A percentile compares a stretch with the other conserved stretches of the same genome.
phyloP scores from a whole-genome alignment of 2,888 invertebrate species.

The Volucella inflata region DNA sequence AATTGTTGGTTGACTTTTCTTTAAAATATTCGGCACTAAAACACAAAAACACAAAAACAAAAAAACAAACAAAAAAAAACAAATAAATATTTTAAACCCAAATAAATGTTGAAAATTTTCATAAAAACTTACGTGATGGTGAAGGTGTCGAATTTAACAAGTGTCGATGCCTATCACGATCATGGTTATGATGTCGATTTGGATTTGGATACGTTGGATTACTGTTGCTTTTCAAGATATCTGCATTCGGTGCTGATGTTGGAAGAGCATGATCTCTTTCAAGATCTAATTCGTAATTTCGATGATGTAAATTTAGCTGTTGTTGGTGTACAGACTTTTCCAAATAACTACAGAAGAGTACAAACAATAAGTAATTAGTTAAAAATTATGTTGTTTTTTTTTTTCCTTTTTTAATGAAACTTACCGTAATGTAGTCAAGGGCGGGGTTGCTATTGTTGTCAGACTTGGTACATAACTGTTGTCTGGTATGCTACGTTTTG shows the following conservation, averaged over 20 bases:
- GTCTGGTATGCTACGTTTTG: slow-evolving; percentile 88
- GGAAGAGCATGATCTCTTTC: slow-evolving; percentile 90
- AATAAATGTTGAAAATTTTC: neutral
- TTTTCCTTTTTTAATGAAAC: slow-evolving; percentile 16
- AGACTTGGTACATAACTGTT: slow-evolving; percentile 86
- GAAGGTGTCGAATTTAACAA: slow-evolving; percentile 82
- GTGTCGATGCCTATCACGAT: slow-evolving; percentile 81
- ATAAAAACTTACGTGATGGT: slow-evolving; percentile 80
- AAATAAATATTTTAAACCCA: neutral
- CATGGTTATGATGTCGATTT: slow-evolving; percentile 85
- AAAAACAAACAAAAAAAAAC: slow-evolving; percentile 62
- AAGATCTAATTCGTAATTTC: slow-evolving; percentile 88
- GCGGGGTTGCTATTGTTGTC: slow-evolving; percentile 87
- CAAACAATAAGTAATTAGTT: slow-evolving; percentile 12
- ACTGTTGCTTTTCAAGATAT: slow-evolving; percentile 90
- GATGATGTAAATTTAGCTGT: slow-evolving; percentile 81
- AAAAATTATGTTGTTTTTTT: neutral
- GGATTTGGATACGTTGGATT: slow-evolving; percentile 91
- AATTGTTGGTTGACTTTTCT: slow-evolving; percentile 86
- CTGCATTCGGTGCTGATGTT: slow-evolving; percentile 91
- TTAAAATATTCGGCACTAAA: slow-evolving; percentile 85
- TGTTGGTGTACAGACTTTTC: slow-evolving; percentile 81
- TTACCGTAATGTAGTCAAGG: slow-evolving; percentile 86
- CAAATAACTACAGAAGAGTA: slow-evolving; percentile 78
- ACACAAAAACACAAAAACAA: too few relatives aligned